A percentile compares a stretch with the other conserved stretches of the same genome.
Conservation (phyloP, 30 jellyfish, hydroid and myxozoan species). For the Nemopilema nomurai region DNA sequence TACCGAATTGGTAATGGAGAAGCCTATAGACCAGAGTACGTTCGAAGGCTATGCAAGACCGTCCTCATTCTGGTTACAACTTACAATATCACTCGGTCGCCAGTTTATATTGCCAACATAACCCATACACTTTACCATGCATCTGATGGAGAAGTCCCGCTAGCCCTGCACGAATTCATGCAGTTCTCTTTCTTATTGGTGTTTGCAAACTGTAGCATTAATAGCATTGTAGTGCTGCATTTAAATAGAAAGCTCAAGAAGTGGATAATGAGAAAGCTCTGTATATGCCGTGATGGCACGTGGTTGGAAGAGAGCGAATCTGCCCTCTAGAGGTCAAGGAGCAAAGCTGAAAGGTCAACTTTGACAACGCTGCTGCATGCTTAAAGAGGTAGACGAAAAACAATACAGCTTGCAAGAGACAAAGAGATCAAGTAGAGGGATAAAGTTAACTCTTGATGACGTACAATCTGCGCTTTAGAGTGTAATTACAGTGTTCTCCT, state of each 20-base stretch:
- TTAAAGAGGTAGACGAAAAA: too few relatives aligned
- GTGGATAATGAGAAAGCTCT: slow-evolving; percentile 1
- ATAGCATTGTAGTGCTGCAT: slow-evolving; percentile 6
- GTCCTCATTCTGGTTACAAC: not conserved
- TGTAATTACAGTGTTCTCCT: too few relatives aligned
- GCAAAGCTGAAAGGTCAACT: too few relatives aligned
- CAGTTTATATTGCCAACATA: not conserved
- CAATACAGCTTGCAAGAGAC: too few relatives aligned
- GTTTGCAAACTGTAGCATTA: not conserved
- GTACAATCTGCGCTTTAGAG: too few relatives aligned
- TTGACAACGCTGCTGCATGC: too few relatives aligned
- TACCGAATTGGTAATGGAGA: not conserved
- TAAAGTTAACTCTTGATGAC: too few relatives aligned
- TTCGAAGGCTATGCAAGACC: slow-evolving; percentile 2
- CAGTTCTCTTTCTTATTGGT: not conserved
- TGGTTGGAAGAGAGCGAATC: not conserved
- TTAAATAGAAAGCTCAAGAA: slow-evolving; percentile 4
- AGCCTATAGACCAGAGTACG: not conserved
- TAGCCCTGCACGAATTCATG: not conserved
- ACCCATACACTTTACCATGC: not conserved
- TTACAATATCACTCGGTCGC: not conserved
- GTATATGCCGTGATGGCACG: not conserved
- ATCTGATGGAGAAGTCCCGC: not conserved
- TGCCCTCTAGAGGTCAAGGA: not conserved
- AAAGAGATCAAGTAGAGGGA: too few relatives aligned